Evolutionary conservation across 2,888 invertebrate species (phyloP), one percentile per base, ranked within the genome.

Genomic region (Cantharis rustica): DNA sequence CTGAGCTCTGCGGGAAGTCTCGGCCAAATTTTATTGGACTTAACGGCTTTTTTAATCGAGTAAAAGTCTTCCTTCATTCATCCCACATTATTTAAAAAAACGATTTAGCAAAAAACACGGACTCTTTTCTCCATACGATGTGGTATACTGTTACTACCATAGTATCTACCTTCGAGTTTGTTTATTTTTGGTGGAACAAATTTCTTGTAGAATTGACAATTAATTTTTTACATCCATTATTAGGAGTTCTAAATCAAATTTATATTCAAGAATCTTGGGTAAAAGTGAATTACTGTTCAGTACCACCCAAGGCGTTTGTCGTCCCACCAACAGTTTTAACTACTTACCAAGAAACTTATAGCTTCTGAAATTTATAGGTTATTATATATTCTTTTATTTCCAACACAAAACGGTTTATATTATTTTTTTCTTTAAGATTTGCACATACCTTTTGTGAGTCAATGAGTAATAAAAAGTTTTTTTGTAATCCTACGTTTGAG

Each of bases 261-360:
- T 66, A 66, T 20, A 66, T 66, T 66, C 64, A 66, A 66, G 23
- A 66, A 66, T 66, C 64, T 66, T 66, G 64, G 64, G 64, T 66
- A 66, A 66, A 66, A 66, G 23, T 66, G 64, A 66, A 66, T 66
- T 66, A 66, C 23, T 20, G 16, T 20, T 66, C n/a, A 20, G 64
- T 66, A 66, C 64, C 64, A 66, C 64, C 64, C 64, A 66, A 66
- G 64, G 64, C 23, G 64, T 66, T 66, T 66, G 64, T 66, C 64
- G 64, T 66, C 64, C 64, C 64, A 66, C 64, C 64, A 66, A 66
- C 64, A 66, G 64, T 66, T 66, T 66, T 66, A 66, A 66, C 64
- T 66, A 66, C 64, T 66, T 66, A 66, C 64, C 23, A 66, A 66
- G 64, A 66, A 66, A 66, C 64, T 66, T 66, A 66, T 66, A 66